A percentile compares a stretch with the other conserved stretches of the same genome.
Evolutionary conservation across 2,113 vertebrate genomes (phyloP).

Genomic region (Anthoscopus minutus): DNA sequence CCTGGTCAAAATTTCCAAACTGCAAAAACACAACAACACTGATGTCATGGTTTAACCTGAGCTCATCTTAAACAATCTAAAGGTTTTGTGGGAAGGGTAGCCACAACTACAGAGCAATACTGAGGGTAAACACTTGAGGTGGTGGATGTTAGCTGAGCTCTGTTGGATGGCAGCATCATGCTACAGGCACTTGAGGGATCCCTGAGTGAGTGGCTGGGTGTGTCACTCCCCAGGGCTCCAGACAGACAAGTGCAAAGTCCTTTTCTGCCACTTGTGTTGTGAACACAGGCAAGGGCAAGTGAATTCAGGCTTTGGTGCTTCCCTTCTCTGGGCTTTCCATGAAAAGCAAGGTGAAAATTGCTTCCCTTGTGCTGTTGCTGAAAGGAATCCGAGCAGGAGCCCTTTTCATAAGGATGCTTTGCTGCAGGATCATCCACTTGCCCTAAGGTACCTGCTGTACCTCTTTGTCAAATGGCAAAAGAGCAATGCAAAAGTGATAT

Average conservation of each 20-base stretch:
- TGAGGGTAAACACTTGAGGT: not conserved
- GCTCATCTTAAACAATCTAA: not conserved
- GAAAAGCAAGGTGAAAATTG: not conserved
- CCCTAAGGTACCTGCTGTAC: not conserved
- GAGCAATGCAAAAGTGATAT: rapidly evolving
- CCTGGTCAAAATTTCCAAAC: not conserved
- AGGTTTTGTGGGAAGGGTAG: not conserved
- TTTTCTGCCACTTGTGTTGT: not conserved
- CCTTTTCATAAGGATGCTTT: not conserved
- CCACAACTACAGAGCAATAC: not conserved
- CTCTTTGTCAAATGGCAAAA: not conserved
- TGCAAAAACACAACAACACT: not conserved
- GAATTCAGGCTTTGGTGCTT: not conserved
- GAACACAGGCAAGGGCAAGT: not conserved
- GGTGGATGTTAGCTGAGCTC: not conserved
- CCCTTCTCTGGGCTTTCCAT: not conserved
- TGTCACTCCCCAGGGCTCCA: not conserved
- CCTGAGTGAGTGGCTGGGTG: rapidly evolving
- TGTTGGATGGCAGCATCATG: not conserved
- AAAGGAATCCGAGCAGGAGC: not conserved
- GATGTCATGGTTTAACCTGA: not conserved
- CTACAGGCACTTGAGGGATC: not conserved
- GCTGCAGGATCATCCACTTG: not conserved
- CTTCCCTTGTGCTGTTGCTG: not conserved
- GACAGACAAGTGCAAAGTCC: not conserved